Base-by-base conservation (phyloP, 2,888 invertebrate species). In the Argynnis bischoffii region DNA sequence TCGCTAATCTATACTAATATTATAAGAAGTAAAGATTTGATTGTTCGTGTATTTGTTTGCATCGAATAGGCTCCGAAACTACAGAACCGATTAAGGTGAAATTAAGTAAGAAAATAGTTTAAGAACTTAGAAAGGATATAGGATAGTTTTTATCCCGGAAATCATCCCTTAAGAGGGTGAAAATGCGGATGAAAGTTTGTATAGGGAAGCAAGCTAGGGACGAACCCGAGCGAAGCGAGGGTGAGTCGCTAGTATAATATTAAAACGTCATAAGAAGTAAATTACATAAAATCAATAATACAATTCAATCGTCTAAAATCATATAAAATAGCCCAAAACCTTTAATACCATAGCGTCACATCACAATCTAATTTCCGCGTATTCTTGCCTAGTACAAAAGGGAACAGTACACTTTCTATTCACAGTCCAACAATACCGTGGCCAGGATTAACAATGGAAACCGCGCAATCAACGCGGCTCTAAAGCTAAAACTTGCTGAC, bases 381-480 rank as follows among this genome's bases (percentile, higher is more conserved):
- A 53, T 61, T 61, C 61, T 61, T n/a, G 61, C 15, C 15, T 8
- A 35, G 51, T 55, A 61, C 66, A 61, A 66, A 55, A 61, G 66
- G 55, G 53, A 53, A 53, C n/a, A 41, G 14, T 41, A 41, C 35
- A 41, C 16, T 55, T 66, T 63, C 69, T 64, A 70, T 70, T 69
- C 69, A 69, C 64, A 46, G 54, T 48, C 64, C 55, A 47, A 69
- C 69, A 70, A 65, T 68, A 66, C 57, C 46, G 59, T 59, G 55
- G 55, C 57, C 55, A 48, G 72, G 65, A 72, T 72, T 72, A 70
- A 70, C 70, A 70, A 72, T 69, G 68, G 68, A 66, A 54, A 64
- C 68, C 72, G 61, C 70, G 66, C 72, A 72, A 72, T 72, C 72
- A 72, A 70, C 70, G 70, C 70, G 63, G 64, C 66, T 71, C 65